A percentile compares a stretch with the other conserved stretches of the same genome.
Conservation (phyloP, 2,113 vertebrate genomes). For the Glaucidium brasilianum region DNA sequence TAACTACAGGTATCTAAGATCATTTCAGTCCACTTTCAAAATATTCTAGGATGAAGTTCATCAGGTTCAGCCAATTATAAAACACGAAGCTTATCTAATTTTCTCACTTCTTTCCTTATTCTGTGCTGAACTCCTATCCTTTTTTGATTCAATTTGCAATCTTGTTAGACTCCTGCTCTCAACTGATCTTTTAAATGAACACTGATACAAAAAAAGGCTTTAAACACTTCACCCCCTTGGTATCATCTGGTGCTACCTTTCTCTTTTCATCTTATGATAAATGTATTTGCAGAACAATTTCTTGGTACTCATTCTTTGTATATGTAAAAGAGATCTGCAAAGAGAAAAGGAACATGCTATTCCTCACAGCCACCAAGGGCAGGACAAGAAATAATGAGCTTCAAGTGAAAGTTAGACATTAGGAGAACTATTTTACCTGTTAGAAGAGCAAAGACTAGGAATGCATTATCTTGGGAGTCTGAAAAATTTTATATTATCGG, state of each 20-base stretch:
- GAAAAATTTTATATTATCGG: neutral
- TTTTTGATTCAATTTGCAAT: slow-evolving; percentile 27
- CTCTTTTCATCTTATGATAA: slow-evolving; percentile 40
- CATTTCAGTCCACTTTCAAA: slow-evolving; percentile 24
- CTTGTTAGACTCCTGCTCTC: slow-evolving; percentile 19
- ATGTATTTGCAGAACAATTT: slow-evolving; percentile 46
- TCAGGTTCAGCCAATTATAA: slow-evolving; percentile 58
- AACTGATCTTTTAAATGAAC: slow-evolving; percentile 41
- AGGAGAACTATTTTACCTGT: neutral
- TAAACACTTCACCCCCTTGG: slow-evolving; percentile 25
- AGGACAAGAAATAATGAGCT: slow-evolving; percentile 44
- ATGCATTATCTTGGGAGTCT: neutral
- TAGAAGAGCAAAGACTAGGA: neutral
- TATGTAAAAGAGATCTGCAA: slow-evolving; percentile 45
- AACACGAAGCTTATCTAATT: slow-evolving; percentile 33
- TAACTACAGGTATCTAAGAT: slow-evolving; percentile 27
- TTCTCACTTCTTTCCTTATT: slow-evolving; percentile 29
- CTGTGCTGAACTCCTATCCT: neutral
- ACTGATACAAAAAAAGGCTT: slow-evolving; percentile 28
- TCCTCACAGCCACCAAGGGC: neutral
- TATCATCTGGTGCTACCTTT: slow-evolving; percentile 2
- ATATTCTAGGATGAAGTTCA: slow-evolving; percentile 36
- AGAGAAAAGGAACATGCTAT: slow-evolving; percentile 29
- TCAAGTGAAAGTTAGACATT: neutral
- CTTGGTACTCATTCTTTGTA: neutral